These are phyloP conservation scores for Vireo altiloquus DNA, from an alignment of 2,113 vertebrate genomes.

Conservation along the genomic window DNA sequence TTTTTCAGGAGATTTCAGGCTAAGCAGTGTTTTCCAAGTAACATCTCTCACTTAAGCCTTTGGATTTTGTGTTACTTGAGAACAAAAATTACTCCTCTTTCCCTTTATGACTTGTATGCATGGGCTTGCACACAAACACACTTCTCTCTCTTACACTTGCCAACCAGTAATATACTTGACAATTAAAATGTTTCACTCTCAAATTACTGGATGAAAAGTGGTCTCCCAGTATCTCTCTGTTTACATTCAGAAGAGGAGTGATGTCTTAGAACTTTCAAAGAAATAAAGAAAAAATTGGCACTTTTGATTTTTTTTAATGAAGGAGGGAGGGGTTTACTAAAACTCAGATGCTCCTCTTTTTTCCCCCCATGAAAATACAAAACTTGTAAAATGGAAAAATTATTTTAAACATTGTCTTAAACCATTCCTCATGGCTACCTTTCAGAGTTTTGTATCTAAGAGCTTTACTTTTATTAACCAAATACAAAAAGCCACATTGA, in stretches of 20 bases:
- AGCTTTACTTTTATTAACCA: not conserved
- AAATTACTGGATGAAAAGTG: not conserved
- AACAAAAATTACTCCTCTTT: not conserved
- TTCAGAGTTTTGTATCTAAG: not conserved
- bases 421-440: not conserved
- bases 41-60: not conserved
- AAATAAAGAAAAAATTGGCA: not conserved
- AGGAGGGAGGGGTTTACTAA: not conserved
- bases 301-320: not conserved
- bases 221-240: not conserved
- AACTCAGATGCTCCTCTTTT: not conserved
- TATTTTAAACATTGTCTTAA: not conserved
- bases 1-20: not conserved
- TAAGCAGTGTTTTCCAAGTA: not conserved
- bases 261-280: not conserved
- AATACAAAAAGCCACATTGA: not conserved
- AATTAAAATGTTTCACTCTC: not conserved
- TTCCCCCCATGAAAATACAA: not conserved
- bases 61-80: not conserved
- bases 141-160: not conserved
- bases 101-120: not conserved
- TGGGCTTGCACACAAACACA: not conserved
- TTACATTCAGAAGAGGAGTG: not conserved
- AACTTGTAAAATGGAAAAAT: not conserved
- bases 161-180: not conserved